Base-by-base conservation (phyloP, 2,888 invertebrate genomes). In the Epirrita christyi region DNA sequence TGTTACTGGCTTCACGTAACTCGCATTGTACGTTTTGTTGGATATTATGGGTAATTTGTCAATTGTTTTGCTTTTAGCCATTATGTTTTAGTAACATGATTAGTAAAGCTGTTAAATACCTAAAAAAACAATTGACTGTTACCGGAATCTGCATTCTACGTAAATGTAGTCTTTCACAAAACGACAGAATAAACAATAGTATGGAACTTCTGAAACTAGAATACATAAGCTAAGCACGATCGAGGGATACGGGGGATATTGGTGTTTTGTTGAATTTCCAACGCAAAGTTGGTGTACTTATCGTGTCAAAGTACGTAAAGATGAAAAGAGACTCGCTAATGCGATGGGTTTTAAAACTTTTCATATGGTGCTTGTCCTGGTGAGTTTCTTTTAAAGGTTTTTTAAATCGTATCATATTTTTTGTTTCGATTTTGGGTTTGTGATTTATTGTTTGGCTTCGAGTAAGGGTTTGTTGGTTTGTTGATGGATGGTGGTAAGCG, bases 221-320 rank as follows among this genome's bases (percentile, higher is more conserved):
- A 57, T 59, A 58, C 63, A 56, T 49, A 55, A 62, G 65, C 60
- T 54, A 57, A 63, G 59, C 65, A 71, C 67, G 68, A 59, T 58
- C 59, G 42, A 38, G 41, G 45, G 63, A 67, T 66, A 67, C 58
- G 64, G 60, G 43, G 42, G 45, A 56, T 52, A 49, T 52, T 40
- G 55, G 46, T 45, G 46, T 55, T 53, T 58, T 55, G 65, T 55
- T 51, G 55, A 55, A 59, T 59, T 47, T 47, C 15, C 41, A 34
- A 45, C 45, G 27, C 37, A 38, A 47, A 55, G 54, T 40, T 40
- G 14, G 43, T 29, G 43, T 36, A 41, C 40, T 55, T 59, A 59
- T 51, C 47, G 40, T 14, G 28, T 51, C 34, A 45, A 52, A 55
- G 54, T 43, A 13, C 37, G 29, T 11, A 41, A 42, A 34, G 49